phyloP scores from a whole-genome alignment of 2,113 vertebrate genomes.

The Misgurnus anguillicaudatus region DNA sequence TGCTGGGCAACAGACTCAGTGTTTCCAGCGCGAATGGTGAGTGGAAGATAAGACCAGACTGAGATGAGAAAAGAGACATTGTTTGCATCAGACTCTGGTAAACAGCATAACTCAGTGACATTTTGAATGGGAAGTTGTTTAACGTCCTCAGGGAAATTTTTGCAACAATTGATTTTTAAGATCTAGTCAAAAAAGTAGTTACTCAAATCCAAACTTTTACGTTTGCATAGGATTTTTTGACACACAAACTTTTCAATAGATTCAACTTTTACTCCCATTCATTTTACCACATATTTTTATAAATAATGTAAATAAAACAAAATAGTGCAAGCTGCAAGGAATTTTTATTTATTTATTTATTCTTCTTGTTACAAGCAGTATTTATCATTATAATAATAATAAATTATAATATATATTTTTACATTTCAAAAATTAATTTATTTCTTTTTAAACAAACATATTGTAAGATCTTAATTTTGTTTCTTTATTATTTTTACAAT shows the following conservation, averaged over 20 bases:
- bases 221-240: no score
- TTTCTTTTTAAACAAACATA: neutral
- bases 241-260: no score
- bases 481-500: neutral
- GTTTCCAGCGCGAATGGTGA: slow-evolving; percentile 35
- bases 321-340: no score
- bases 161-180: no score
- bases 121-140: neutral
- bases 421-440: neutral
- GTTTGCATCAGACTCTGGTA: slow-evolving; percentile 8
- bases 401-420: neutral
- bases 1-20: slow-evolving; percentile 82
- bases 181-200: no score
- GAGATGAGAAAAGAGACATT: neutral
- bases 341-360: no score
- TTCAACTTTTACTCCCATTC: no score
- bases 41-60: slow-evolving; percentile 19
- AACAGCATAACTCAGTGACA: neutral
- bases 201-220: no score
- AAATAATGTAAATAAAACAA: no score
- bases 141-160: no score
- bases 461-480: neutral
- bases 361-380: no score
- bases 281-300: no score
- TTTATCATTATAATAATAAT: neutral